phyloP scores from a whole-genome alignment of 1,140 invertebrate species.

The Yoshiicerus persimilis region DNA sequence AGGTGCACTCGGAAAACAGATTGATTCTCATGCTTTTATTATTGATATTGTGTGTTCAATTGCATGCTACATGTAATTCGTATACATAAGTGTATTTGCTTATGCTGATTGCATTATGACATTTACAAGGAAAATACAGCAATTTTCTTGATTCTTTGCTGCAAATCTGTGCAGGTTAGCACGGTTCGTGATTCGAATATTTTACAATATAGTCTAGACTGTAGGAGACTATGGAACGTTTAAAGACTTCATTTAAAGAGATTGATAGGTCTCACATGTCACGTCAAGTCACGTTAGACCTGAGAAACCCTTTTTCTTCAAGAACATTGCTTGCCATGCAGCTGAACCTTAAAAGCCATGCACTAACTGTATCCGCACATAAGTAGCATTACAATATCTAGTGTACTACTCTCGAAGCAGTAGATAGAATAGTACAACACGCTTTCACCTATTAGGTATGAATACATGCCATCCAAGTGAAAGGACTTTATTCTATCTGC shows the following conservation, averaged over 20 bases:
- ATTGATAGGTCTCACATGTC: not conserved
- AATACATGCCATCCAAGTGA: not conserved
- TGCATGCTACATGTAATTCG: not conserved
- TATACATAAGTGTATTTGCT: not conserved
- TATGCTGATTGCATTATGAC: not conserved
- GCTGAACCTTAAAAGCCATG: not conserved
- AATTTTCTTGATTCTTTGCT: not conserved
- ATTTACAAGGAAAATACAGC: not conserved
- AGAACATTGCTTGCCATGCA: not conserved
- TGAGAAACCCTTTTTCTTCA: not conserved
- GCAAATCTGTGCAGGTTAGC: not conserved
- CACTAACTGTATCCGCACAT: not conserved
- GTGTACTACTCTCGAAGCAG: not conserved
- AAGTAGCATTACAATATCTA: too few species aligned
- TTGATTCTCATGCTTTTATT: not conserved
- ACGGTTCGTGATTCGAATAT: not conserved
- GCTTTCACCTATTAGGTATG: not conserved
- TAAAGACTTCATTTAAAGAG: constrained; percentile 4
- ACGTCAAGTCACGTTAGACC: not conserved
- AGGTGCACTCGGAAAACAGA: not conserved
- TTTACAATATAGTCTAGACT: not conserved
- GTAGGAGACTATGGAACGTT: not conserved
- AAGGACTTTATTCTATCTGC: not conserved
- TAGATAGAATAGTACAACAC: not conserved
- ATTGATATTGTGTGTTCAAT: not conserved